Base-by-base conservation (phyloP, 1,140 invertebrate genomes). In the Drosophila punjabiensis region DNA sequence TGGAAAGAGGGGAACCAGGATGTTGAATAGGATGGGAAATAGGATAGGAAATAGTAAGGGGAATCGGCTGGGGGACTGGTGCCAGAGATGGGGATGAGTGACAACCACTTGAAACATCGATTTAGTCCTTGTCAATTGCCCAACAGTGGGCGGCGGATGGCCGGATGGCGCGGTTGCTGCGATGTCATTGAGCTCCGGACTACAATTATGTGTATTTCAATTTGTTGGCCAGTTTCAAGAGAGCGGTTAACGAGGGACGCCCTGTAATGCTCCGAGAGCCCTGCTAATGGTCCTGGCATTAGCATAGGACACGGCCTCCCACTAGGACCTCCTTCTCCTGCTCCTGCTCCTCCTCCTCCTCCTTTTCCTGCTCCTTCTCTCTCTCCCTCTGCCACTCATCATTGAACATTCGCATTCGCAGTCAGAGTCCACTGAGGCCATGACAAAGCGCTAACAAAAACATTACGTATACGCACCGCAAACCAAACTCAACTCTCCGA, bases 31-130 rank as follows among this genome's bases (percentile, higher is more conserved):
- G 32, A 20, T 9, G 13, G 13, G 13, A 10, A 48, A 13, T 6
- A 7, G 28, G 20, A 8, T 33, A 14, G 41, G n/a, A 5, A 48
- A 9, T 24, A 3, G 30, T 0, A 20, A 7, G 11, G 43, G 18
- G 14, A 50, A 18, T 5, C 4, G 28, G 2, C 11, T 16, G 10
- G 10, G 5, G n/a, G 18, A 45, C 24, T 14, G 20, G 45, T 11
- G 11, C 0, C 47, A 5, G 47, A 14, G 47, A 11, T 35, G n/a
- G 30, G 35, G 6, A 24, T 39, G 18, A 18, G 58, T 39, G 52
- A 37, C 62, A 67, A 47, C 28, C 77, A 80, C 77, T 80, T 74
- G 78, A 74, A 65, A 56, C 68, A 67, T 80, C 78, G 62, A 80
- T 79, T 79, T 79, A 47, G 45, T 65, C 47, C 16, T 48, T 71